phyloP scores from a whole-genome alignment of 2,888 invertebrate species.

The Drosophila vallismaia region DNA sequence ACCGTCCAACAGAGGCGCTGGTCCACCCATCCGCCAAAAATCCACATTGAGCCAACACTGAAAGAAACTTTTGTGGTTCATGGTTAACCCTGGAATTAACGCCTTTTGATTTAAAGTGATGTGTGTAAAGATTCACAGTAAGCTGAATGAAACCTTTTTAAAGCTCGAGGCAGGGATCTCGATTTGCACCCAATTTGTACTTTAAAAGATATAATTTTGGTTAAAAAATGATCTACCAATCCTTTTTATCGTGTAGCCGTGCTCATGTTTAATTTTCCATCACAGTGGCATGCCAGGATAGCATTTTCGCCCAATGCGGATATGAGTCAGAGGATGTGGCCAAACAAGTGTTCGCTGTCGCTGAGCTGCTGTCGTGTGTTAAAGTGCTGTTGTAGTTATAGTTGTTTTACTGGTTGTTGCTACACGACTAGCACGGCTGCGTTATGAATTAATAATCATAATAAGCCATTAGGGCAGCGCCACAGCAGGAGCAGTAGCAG shows the following conservation, averaged over 20 bases:
- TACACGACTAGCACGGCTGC: slow-evolving; percentile 25
- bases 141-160: background rate
- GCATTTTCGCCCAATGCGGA: slow-evolving; percentile 29
- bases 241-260: slow-evolving; percentile 6
- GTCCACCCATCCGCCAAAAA: slow-evolving; percentile 9
- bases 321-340: slow-evolving; percentile 15
- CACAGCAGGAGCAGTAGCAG: background rate
- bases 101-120: background rate
- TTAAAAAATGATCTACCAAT: background rate
- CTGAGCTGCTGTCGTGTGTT: slow-evolving; percentile 39
- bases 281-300: slow-evolving; percentile 45
- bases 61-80: background rate
- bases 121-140: background rate
- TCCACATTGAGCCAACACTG: slow-evolving; percentile 17
- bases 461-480: slow-evolving; percentile 59
- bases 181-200: too few species aligned
- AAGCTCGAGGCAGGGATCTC: background rate
- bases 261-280: slow-evolving; percentile 52
- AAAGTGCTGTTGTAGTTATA: slow-evolving; percentile 37
- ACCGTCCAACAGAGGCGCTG: slow-evolving; percentile 16
- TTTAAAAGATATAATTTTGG: background rate
- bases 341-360: slow-evolving; percentile 21
- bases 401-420: slow-evolving; percentile 29
- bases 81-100: too few species aligned
- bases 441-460: slow-evolving; percentile 71